phyloP scores from a whole-genome alignment of 2,888 invertebrate genomes.

The Chydorus sphaericus region DNA sequence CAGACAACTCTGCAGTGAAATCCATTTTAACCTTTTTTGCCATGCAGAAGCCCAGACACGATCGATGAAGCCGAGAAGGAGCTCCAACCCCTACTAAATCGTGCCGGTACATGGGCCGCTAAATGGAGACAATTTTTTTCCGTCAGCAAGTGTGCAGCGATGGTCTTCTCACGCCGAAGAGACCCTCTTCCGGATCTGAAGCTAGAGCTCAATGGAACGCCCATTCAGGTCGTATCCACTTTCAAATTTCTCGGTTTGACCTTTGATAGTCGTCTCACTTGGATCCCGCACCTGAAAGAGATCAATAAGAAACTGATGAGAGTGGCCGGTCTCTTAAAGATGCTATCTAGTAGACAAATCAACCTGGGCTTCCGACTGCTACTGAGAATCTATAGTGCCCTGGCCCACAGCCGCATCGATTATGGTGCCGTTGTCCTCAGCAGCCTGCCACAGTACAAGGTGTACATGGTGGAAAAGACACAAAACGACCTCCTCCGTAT shows the following conservation, averaged over 20 bases:
- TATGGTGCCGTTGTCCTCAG: conserved; percentile 13
- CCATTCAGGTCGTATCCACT: background rate
- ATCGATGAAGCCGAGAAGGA: background rate
- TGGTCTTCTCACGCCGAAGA: background rate
- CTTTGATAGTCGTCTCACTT: background rate
- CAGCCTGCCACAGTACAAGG: background rate
- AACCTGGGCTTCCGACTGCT: background rate
- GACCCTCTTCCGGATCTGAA: background rate
- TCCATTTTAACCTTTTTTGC: conserved; percentile 74
- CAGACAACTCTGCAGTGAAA: conserved; percentile 85
- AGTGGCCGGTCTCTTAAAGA: background rate
- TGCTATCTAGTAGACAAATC: background rate
- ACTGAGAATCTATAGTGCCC: background rate
- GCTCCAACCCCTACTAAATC: background rate
- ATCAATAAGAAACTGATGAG: background rate
- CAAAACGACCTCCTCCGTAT: background rate
- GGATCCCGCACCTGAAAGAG: background rate
- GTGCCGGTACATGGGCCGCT: no score
- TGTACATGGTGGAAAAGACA: background rate
- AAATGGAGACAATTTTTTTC: background rate
- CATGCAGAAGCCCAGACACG: conserved; percentile 51
- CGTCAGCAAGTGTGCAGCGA: background rate
- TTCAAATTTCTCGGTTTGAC: background rate
- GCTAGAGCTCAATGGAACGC: background rate
- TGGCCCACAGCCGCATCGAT: conserved; percentile 10